Evolutionary conservation across 2,797 vertebrate species (phyloP), one percentile per base, ranked within the genome.

Genomic region (Megalops cyprinoides): DNA sequence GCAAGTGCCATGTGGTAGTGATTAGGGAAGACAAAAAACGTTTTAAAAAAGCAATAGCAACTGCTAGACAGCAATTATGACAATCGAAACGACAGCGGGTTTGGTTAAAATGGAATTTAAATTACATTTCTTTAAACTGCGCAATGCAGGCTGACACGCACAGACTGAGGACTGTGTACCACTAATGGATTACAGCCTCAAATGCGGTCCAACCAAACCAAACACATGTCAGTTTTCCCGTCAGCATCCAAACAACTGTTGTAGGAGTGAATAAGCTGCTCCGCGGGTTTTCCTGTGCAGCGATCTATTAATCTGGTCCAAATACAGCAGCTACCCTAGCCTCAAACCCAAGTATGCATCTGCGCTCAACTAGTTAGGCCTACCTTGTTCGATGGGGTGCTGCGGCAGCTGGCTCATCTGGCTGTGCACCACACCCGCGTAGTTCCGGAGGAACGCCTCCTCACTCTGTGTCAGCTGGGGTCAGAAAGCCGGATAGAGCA

Each of bases 371-470:
- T 69, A 42, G 34, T 69, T 37, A 71, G 39, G 20, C 94, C 93
- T 93, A 99, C 98, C 98, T 94, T 99, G 98, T 90, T 99, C 98
- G 78, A 99, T 98, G 82, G 97, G 96, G 94, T 99, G 98, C 93
- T 98, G 98, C 46, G 98, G 98, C 82, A 99, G 95, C 88, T 99
- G 98, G 93, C 98, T 99, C 91, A 99, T 98, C 93, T 99, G 98
- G 94, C 96, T 99, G 93, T 95, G 97, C 88, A 97, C 98, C 89
- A 99, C 97, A 67, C 98, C 98, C 0, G 97, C 96, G 0, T 99
- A 99, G 1, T 95, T 98, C 83, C 97, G 96, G 87, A 99, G 95
- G 92, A 99, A 99, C 69, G 98, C 98, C 89, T 99, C 98, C 93
- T 99, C 98, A 23, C 93, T 99, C 39, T 96, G 95, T 4, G 97